Evolutionary conservation across 2,888 invertebrate species (phyloP), one percentile per base, ranked within the genome.

Genomic region (Xestia sexstrigata): DNA sequence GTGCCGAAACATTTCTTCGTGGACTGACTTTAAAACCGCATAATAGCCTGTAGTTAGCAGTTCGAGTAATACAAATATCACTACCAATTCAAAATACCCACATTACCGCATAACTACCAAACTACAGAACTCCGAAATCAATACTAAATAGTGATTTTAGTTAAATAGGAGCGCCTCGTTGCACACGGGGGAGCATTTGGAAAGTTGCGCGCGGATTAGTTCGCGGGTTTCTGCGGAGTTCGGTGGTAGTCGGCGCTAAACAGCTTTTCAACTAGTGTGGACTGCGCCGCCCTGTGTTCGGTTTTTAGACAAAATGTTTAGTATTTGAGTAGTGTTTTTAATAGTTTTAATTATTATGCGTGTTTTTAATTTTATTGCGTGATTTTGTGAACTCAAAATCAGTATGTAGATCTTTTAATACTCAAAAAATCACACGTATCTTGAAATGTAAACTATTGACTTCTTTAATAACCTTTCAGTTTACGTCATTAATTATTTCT

Each of bases 251-350:
- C 52, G 65, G 69, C 78, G 79, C 81, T 85, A 89, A 86, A 88
- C 89, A 89, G 89, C 79, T 89, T 89, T 81, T 79, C 86, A 84
- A 89, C 86, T 89, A 84, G 82, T 87, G 89, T 82, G 76, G 82
- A 74, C 76, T 81, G 71, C 63, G 71, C 74, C 62, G 70, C 60
- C 69, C 70, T 52, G 68, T 69, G n/a, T 65, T 65, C 47, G 62
- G 73, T 68, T 84, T 85, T 86, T 67, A 67, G 52, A 45, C 70
- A 52, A 74, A n/a, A 70, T 55, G 20, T 83, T 79, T 81, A 66
- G 42, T 20, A 6, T 30, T 20, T n/a, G 1, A 8, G 4, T 26
- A 17, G 23, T 9, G 6, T 42, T 55, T 65, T 65, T 42, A n/a
- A n/a, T 65, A 42, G 1, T 2, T 58, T n/a, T 80, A 39, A 23